Evolutionary conservation across 2,113 vertebrate genomes (phyloP).

Genomic region (Oncorhynchus gorbuscha): DNA sequence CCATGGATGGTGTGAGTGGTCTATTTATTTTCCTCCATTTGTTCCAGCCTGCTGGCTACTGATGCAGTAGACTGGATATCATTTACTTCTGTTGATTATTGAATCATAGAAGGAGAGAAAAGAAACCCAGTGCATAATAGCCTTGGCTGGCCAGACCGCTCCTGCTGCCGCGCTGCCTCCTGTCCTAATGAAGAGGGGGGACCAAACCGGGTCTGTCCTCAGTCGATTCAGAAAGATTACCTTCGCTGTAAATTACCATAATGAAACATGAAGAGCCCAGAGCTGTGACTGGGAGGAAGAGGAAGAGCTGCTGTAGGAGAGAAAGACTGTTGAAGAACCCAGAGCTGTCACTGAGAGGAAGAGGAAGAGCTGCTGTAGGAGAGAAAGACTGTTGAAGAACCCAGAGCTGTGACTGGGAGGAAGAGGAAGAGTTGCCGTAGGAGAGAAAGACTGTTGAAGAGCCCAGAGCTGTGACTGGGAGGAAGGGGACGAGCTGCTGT

Average conservation of each 20-base stretch:
- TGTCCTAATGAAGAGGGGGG: constrained; percentile 68
- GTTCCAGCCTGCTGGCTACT: constrained; percentile 60
- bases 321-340: no score
- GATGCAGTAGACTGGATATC: constrained; percentile 64
- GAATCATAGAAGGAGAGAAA: constrained; percentile 37
- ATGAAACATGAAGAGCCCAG: constrained; percentile 60
- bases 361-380: no score
- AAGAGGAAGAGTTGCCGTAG: no score
- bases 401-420: no score
- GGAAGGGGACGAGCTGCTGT: no score
- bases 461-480: no score
- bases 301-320: constrained; percentile 19
- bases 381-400: no score
- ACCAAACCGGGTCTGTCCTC: constrained; percentile 59
- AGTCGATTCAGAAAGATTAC: constrained; percentile 67
- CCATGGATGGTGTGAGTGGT: constrained; percentile 46
- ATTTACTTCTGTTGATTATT: constrained; percentile 72
- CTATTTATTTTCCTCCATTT: constrained; percentile 69
- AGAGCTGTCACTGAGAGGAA: no score
- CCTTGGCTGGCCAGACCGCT: no score
- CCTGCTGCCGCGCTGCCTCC: constrained; percentile 2
- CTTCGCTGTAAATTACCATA: constrained; percentile 63
- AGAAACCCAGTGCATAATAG: no score
- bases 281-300: constrained; percentile 34
- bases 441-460: no score